Conservation (phyloP, 2,797 vertebrate species). For the Aphelocoma californica region DNA sequence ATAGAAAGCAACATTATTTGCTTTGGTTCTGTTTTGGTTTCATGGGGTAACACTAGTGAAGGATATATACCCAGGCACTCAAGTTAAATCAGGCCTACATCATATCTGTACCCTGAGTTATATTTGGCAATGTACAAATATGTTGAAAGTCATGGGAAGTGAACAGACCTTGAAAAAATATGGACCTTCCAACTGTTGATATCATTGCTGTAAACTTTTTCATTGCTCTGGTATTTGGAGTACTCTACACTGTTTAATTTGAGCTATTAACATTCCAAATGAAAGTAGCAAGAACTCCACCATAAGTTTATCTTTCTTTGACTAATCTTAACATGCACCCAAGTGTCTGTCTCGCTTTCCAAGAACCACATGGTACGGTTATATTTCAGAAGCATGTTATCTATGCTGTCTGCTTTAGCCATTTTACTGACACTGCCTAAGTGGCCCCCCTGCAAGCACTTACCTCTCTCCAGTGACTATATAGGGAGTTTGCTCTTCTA, state of each 20-base stretch:
- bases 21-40: neutral
- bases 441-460: neutral
- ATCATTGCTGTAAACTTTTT: conserved; percentile 51
- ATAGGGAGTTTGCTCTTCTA: neutral
- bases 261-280: conserved; percentile 61
- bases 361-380: neutral
- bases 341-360: conserved; percentile 23
- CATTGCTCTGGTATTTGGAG: conserved; percentile 56
- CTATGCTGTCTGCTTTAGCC: neutral
- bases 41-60: neutral
- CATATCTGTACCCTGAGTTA: neutral
- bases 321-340: conserved; percentile 44
- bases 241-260: conserved; percentile 59
- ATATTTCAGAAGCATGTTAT: conserved; percentile 29
- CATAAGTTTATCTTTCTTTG: conserved; percentile 50
- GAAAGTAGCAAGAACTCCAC: conserved; percentile 44
- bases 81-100: neutral
- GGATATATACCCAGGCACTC: neutral
- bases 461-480: conserved; percentile 3
- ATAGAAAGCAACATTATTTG: neutral
- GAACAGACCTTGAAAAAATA: conserved; percentile 51
- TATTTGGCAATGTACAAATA: conserved; percentile 20
- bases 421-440: conserved; percentile 8
- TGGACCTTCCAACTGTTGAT: conserved; percentile 47
- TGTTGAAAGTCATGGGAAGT: conserved; percentile 45